phyloP scores from a whole-genome alignment of 2,797 vertebrate genomes.

The Gymnoscopelus braueri region DNA sequence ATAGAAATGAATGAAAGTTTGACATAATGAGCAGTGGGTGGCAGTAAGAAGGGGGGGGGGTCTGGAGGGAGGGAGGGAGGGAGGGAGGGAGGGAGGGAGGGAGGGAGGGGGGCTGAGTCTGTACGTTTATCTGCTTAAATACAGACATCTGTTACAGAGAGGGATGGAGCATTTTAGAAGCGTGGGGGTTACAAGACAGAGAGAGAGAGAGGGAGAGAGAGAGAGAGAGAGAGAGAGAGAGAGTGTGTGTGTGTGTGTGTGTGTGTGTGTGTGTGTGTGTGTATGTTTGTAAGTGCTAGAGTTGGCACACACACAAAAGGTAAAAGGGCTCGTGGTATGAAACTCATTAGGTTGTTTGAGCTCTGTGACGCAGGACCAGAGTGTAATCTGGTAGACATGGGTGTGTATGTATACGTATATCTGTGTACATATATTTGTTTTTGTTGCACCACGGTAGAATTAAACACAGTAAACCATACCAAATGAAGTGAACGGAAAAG shows the following conservation, averaged over 20 bases:
- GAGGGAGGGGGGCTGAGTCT: slow-evolving; percentile 57
- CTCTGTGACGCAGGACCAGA: slow-evolving; percentile 29
- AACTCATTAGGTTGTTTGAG: slow-evolving; percentile 62
- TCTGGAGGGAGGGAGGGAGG: slow-evolving; percentile 6
- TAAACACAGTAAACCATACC: slow-evolving; percentile 33
- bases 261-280: slow-evolving; percentile 12
- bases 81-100: slow-evolving; percentile 5
- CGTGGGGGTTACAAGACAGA: slow-evolving; percentile 37
- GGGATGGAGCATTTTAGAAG: slow-evolving; percentile 54
- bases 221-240: slow-evolving; percentile 27
- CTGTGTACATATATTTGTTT: neutral
- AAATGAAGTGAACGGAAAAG: slow-evolving; percentile 17
- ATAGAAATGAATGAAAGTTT: slow-evolving; percentile 82
- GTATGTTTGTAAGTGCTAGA: slow-evolving; percentile 6
- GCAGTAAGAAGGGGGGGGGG: slow-evolving; percentile 26
- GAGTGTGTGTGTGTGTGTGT: slow-evolving; percentile 17
- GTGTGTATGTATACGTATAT: neutral
- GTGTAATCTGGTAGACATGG: slow-evolving; percentile 50
- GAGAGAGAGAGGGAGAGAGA: slow-evolving; percentile 26
- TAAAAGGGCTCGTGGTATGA: slow-evolving; percentile 49
- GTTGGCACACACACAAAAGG: slow-evolving; percentile 35
- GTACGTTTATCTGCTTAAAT: slow-evolving; percentile 84
- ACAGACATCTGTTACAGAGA: slow-evolving; percentile 83
- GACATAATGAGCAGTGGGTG: slow-evolving; percentile 81
- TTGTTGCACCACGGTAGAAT: slow-evolving; percentile 6